Conservation (phyloP, 2,888 invertebrate genomes). For the Salticus scenicus region DNA sequence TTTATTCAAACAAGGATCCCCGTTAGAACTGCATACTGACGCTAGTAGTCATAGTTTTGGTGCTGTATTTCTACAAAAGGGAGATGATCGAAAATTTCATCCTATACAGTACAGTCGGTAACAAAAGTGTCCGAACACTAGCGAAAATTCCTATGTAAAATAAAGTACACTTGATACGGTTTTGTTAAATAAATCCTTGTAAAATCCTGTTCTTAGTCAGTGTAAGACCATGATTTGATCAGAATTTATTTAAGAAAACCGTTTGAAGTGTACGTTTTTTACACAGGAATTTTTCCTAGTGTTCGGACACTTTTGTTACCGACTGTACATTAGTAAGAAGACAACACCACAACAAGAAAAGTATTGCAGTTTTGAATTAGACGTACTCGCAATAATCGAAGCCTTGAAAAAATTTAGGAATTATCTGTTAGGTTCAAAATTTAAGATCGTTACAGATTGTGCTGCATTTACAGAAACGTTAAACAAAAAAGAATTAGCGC, state of each 20-base stretch:
- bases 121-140: too few relatives aligned
- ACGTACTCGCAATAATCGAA: conserved; percentile 32
- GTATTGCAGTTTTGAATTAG: conserved; percentile 22
- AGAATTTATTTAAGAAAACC: too few relatives aligned
- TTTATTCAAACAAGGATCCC: neutral
- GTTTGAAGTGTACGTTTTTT: too few relatives aligned
- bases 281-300: too few relatives aligned
- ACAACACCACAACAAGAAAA: conserved; percentile 23
- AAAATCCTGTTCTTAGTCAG: too few relatives aligned
- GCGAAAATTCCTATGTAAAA: too few relatives aligned
- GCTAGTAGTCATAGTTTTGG: conserved; percentile 14
- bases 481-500: conserved; percentile 3
- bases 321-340: conserved; percentile 24
- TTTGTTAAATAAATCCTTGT: too few relatives aligned
- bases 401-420: conserved; percentile 28
- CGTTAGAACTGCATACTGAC: conserved; percentile 21
- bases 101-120: too few relatives aligned
- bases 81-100: conserved; percentile 13
- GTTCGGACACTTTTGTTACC: too few relatives aligned
- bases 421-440: conserved; percentile 23
- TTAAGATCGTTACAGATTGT: neutral
- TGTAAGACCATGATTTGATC: too few relatives aligned
- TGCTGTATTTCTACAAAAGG: conserved; percentile 23
- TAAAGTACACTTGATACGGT: too few relatives aligned
- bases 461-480: conserved; percentile 13